Percentiles rank a stretch among this genome's conserved stretches.
Evolutionary conservation across 2,113 vertebrate genomes (phyloP).

Genomic region (Aspiorhynchus laticeps): DNA sequence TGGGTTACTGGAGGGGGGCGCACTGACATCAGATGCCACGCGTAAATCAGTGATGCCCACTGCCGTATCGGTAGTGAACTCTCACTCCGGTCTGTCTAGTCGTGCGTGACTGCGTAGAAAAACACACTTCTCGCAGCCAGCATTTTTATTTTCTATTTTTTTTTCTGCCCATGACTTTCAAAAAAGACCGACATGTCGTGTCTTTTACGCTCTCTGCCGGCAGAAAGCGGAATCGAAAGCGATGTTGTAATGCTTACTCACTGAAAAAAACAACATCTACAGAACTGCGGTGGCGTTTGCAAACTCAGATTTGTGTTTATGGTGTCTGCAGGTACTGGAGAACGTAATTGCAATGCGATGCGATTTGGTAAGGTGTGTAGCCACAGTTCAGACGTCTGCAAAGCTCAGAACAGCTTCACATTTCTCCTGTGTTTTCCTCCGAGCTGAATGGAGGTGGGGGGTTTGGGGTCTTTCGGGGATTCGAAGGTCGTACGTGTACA

Average conservation of each 20-base stretch:
- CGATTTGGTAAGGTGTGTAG: background rate
- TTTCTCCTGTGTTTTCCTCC: background rate
- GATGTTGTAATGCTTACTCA: conserved; percentile 1
- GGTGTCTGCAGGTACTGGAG: background rate
- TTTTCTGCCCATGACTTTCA: conserved; percentile 13
- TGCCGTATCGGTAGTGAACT: background rate
- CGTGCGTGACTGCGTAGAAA: conserved; percentile 15
- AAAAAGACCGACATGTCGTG: conserved; percentile 59
- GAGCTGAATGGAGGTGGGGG: background rate
- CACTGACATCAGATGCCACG: conserved; percentile 29
- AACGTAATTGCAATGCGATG: background rate
- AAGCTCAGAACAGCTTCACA: background rate
- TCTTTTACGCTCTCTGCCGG: conserved; percentile 81
- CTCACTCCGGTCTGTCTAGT: conserved; percentile 18
- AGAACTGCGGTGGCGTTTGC: background rate
- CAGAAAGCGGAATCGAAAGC: conserved; percentile 66
- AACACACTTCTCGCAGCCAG: background rate
- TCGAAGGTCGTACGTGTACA: background rate
- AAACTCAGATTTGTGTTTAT: background rate
- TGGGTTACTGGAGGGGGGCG: conserved; percentile 29
- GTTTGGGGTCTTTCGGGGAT: conserved; percentile 3
- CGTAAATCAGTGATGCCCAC: background rate
- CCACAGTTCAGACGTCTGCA: background rate
- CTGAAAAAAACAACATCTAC: no score
- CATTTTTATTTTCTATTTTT: background rate